These are phyloP conservation scores for Ophthalmolycus amberensis DNA, from an alignment of 2,113 vertebrate genomes.

Conservation along the genomic window DNA sequence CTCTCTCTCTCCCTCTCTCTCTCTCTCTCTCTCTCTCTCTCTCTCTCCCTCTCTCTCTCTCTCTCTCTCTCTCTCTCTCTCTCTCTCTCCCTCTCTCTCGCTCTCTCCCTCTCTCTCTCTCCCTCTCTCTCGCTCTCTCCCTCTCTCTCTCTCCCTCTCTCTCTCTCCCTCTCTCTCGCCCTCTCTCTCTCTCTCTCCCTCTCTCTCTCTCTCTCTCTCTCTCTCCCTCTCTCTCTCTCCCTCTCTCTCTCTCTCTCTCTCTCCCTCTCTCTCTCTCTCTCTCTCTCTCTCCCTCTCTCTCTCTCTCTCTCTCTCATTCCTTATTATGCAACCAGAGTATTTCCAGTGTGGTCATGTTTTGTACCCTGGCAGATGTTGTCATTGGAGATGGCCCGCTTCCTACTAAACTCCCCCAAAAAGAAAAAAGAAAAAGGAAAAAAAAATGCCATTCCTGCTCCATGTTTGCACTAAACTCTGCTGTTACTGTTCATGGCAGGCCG, in stretches of 20 bases:
- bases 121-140: not conserved
- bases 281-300: not conserved
- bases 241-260: too few species aligned
- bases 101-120: not conserved
- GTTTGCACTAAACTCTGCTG: slow-evolving; percentile 73
- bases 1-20: not conserved
- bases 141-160: not conserved
- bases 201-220: too few species aligned
- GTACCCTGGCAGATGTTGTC: slow-evolving; percentile 46
- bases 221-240: too few species aligned
- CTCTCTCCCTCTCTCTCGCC: not conserved
- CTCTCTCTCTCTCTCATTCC: slow-evolving; percentile 9
- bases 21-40: not conserved
- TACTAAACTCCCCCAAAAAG: not conserved
- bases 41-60: not conserved
- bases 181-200: not conserved
- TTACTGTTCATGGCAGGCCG: slow-evolving; percentile 63
- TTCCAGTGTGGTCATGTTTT: slow-evolving; percentile 43
- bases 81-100: not conserved
- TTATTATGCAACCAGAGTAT: slow-evolving; percentile 32
- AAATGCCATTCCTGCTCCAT: slow-evolving; percentile 39
- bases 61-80: slow-evolving; percentile 4
- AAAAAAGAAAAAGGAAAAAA: not conserved
- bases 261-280: not conserved
- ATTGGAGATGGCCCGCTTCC: slow-evolving; percentile 36